phyloP scores from a whole-genome alignment of 2,113 vertebrate genomes.

The Phodopus roborovskii region DNA sequence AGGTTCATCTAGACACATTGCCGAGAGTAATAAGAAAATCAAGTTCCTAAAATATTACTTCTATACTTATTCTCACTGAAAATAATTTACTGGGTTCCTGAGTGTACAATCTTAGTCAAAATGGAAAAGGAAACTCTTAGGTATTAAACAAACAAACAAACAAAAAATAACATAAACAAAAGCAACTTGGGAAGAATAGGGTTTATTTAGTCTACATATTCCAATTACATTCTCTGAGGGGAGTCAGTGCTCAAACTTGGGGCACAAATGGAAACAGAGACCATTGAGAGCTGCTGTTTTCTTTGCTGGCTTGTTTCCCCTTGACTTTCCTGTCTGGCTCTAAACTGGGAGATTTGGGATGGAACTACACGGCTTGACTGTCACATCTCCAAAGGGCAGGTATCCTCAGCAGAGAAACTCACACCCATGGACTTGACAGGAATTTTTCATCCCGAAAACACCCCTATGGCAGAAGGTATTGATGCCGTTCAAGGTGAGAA shows the following conservation, averaged over 20 bases:
- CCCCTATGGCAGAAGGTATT: background rate
- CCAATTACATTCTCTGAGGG: background rate
- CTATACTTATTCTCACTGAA: background rate
- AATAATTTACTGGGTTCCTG: background rate
- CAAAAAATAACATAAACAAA: background rate
- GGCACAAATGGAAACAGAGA: background rate
- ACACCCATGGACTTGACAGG: conserved; percentile 23
- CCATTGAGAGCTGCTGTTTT: background rate
- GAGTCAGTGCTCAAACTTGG: background rate
- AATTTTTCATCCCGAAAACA: background rate
- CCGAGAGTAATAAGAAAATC: background rate
- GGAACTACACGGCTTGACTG: background rate
- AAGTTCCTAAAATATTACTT: conserved; percentile 8
- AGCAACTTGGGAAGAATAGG: background rate
- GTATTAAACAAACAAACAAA: too few relatives aligned
- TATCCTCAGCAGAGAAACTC: background rate
- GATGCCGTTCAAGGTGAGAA: background rate
- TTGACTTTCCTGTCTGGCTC: background rate
- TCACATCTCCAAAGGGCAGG: background rate
- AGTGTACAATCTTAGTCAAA: background rate
- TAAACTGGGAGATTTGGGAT: background rate
- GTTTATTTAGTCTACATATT: background rate
- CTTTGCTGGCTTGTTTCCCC: background rate
- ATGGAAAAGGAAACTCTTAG: background rate
- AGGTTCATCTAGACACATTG: background rate